Evolutionary conservation across 1,140 invertebrate species (phyloP).

Genomic region (Heliconius nattereri): DNA sequence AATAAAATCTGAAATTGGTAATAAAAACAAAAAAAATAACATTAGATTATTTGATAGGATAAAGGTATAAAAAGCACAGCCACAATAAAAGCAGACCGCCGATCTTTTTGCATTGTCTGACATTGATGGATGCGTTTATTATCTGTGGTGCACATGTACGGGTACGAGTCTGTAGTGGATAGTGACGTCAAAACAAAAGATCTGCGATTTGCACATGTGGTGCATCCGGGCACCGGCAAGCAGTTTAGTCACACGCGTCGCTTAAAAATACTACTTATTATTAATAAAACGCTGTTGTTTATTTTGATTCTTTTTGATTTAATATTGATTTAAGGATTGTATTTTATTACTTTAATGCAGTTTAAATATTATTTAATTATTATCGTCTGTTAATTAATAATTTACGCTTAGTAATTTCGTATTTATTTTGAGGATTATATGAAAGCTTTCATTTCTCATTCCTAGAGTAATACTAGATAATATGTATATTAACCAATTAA

Average conservation of each 20-base stretch:
- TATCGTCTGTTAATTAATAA: too few relatives aligned
- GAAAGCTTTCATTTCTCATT: too few relatives aligned
- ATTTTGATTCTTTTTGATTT: not conserved
- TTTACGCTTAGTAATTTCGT: too few relatives aligned
- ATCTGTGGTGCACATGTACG: constrained; percentile 39
- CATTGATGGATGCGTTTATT: constrained; percentile 39
- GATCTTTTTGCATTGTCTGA: constrained; percentile 43
- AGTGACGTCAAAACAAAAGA: constrained; percentile 49
- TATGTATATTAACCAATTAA: too few relatives aligned
- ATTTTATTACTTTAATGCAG: not conserved
- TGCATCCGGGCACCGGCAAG: constrained; percentile 29
- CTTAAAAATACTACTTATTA: constrained; percentile 31
- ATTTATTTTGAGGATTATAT: too few relatives aligned
- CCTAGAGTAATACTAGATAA: too few relatives aligned
- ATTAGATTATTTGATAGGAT: not conserved
- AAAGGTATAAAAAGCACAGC: constrained; percentile 7
- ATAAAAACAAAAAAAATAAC: not conserved
- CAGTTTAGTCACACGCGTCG: constrained; percentile 48
- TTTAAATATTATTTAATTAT: too few relatives aligned
- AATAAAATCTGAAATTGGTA: not conserved
- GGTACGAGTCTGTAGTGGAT: not conserved
- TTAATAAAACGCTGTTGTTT: not conserved
- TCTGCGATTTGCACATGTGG: constrained; percentile 49
- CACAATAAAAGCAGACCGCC: constrained; percentile 27
- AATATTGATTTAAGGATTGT: not conserved